phyloP scores from a whole-genome alignment of 2,888 invertebrate species.

The Caenorhabditis imperialis region DNA sequence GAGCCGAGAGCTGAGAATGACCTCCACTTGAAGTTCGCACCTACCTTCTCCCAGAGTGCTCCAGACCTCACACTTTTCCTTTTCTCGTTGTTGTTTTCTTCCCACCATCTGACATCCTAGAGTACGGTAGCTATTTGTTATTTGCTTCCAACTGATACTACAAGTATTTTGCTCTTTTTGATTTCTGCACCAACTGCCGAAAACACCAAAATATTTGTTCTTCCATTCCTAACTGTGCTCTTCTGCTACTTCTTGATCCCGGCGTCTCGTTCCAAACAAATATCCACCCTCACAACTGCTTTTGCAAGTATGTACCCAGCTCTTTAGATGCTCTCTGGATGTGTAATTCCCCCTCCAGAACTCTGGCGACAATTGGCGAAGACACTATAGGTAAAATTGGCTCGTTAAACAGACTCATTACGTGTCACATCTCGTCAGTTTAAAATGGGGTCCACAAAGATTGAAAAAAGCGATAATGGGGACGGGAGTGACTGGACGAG shows the following conservation, averaged over 20 bases:
- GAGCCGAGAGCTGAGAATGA: too few relatives aligned
- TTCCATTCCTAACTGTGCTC: slow-evolving; percentile 1
- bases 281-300: neutral
- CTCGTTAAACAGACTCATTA: slow-evolving; percentile 18
- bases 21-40: too few relatives aligned
- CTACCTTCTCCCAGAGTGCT: too few relatives aligned
- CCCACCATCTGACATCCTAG: too few relatives aligned
- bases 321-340: too few relatives aligned
- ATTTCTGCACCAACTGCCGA: slow-evolving; percentile 11
- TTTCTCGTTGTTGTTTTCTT: too few relatives aligned
- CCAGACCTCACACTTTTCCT: too few relatives aligned
- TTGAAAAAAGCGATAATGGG: neutral
- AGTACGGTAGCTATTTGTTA: neutral
- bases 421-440: slow-evolving; percentile 11
- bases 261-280: too few relatives aligned
- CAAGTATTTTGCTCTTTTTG: neutral
- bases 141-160: neutral
- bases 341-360: too few relatives aligned
- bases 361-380: too few relatives aligned
- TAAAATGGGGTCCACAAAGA: slow-evolving; percentile 39
- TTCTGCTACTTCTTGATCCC: slow-evolving; percentile 4
- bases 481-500: slow-evolving; percentile 2
- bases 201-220: slow-evolving; percentile 11
- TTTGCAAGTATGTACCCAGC: neutral
- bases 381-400: neutral